Base-by-base conservation (phyloP, 2,113 vertebrate genomes). In the Xyrauchen texanus region DNA sequence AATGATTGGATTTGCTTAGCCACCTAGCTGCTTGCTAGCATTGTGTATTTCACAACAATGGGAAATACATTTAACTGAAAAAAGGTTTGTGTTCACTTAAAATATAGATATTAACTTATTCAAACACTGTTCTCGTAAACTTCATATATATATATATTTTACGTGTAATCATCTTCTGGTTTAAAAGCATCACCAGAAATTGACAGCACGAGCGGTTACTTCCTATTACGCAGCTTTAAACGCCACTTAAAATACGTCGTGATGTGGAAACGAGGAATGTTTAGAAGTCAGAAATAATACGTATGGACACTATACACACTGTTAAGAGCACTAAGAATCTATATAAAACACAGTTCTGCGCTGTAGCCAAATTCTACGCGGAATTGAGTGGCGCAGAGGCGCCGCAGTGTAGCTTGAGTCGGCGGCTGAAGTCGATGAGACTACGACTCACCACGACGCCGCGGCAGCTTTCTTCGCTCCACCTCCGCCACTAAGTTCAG, bases 141-240 rank as follows among this genome's bases (percentile, higher is more conserved):
- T 7, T 10, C 45, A 11, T 8, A 15, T n/a, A 34, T 63, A n/a
- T n/a, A n/a, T 8, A 8, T 63, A 9, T 62, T 6, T 58, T 42
- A 4, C 34, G 63, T 34, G 49, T 7, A 4, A 11, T n/a, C 46
- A 47, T 49, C 6, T 10, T 52, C 61, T 13, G 16, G 45, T 10
- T 62, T 10, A 45, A 3, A 55, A 76, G 45, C 13, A 21, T 65
- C 13, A 65, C 49, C 64, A 34, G 7, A 44, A 76, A 65, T 65
- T 64, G 74, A 65, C 80, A 65, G 7, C 45, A 11, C 44, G 13
- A 57, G 62, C 81, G 64, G 64, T 68, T 60, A 64, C 82, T 84
- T 82, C 80, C 82, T 77, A 82, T 82, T 83, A 79, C 81, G 79
- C 81, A 77, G 76, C 57, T 79, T 64, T 53, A 75, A 75, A 77